Evolutionary conservation across 2,113 vertebrate genomes (phyloP), one percentile per base, ranked within the genome.

Genomic region (Platysteira castanea): DNA sequence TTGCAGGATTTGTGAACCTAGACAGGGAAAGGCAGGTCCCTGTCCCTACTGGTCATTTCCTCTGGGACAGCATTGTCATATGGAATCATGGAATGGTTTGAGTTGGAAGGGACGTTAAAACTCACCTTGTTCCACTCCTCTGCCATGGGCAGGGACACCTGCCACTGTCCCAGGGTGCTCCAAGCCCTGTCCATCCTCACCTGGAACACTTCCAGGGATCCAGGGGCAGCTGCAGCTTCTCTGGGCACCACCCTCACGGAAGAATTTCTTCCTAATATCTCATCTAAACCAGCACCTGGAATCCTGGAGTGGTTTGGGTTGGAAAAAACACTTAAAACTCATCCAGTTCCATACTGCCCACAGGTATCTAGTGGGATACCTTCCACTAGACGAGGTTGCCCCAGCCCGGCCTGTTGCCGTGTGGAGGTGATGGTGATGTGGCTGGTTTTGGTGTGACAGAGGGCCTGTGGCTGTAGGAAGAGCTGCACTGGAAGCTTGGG

Each of bases 341-440:
- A 10, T 42, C 31, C 26, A 14, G 21, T 79, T 61, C 54, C 27
- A 37, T 26, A 5, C 24, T 14, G n/a, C 21, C 35, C 11, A 27
- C 3, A 10, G 31, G 7, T 31, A 88, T n/a, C n/a, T n/a, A n/a
- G n/a, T n/a, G 76, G 37, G 31, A 52, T 56, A 47, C 28, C 28
- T 70, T 70, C n/a, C 41, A 24, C 39, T 12, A 22, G 56, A 10
- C 8, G 20, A 19, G 49, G 13, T 4, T 26, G 5, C 17, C 26
- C 57, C 37, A 49, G 1, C 42, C 50, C 56, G 73, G 30, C 26
- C 26, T 30, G 26, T 30, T 54, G 65, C 5, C 44, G 3, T 1
- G 19, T 6, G 31, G 33, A 82, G 69, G 35, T 30, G 80, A 27
- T 13, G 4, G 11, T 17, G 0, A 0, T 6, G 11, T 44, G 1